Evolutionary conservation across 1,140 invertebrate species (phyloP).

Genomic region (Aporrectodea caliginosa): DNA sequence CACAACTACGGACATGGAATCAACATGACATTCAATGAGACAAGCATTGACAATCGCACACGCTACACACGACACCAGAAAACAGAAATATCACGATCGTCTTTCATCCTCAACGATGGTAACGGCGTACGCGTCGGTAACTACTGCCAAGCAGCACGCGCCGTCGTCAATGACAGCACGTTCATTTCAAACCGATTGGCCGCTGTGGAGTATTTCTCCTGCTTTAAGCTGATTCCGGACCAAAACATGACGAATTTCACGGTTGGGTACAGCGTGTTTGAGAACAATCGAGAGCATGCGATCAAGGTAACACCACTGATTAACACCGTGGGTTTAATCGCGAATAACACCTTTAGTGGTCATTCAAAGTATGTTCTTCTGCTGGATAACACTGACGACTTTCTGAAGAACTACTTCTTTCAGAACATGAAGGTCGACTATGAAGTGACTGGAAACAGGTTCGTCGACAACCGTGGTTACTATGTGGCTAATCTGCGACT

Average conservation of each 20-base stretch:
- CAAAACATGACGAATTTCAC: conserved; percentile 46
- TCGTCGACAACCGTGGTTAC: conserved; percentile 76
- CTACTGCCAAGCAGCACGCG: conserved; percentile 45
- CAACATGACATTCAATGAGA: conserved; percentile 33
- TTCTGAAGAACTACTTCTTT: conserved; percentile 55
- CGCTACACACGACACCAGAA: conserved; percentile 12
- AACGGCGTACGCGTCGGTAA: conserved; percentile 52
- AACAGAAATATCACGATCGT: conserved; percentile 21
- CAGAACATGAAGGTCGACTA: conserved; percentile 57
- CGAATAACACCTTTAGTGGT: conserved; percentile 74
- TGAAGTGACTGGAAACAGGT: conserved; percentile 80
- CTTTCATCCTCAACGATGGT: conserved; percentile 41
- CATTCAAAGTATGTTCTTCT: conserved; percentile 78
- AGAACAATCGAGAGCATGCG: conserved; percentile 47
- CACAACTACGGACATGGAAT: conserved; percentile 72
- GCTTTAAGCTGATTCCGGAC: conserved; percentile 29
- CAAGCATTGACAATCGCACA: conserved; percentile 34
- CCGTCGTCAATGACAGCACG: conserved; percentile 47
- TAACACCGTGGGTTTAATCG: conserved; percentile 50
- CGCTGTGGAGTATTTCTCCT: conserved; percentile 50
- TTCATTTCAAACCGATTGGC: conserved; percentile 47
- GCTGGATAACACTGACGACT: conserved; percentile 74
- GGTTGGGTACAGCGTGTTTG: conserved; percentile 47
- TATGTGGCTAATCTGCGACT: conserved; percentile 83
- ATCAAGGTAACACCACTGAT: conserved; percentile 49